Evolutionary conservation across 2,888 invertebrate species (phyloP).

Genomic region (Pegoplata infirma): DNA sequence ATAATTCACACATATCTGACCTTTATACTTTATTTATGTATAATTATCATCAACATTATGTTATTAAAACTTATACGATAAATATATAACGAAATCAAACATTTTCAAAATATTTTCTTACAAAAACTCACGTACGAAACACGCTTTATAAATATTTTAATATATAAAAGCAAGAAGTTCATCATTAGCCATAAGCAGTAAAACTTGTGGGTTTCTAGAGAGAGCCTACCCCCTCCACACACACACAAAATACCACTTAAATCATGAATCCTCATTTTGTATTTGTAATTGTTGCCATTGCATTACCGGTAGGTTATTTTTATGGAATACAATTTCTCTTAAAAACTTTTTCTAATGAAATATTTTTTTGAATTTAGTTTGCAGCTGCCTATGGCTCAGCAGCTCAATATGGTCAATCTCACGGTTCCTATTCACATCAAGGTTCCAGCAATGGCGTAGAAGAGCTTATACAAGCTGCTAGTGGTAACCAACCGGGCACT

Average conservation of each 20-base stretch:
- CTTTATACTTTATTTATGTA: too few species aligned
- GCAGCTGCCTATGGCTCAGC: conserved; percentile 40
- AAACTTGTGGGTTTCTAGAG: conserved; percentile 44
- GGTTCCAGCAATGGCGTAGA: conserved; percentile 68
- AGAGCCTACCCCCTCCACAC: conserved; percentile 18
- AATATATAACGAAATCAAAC: conserved; percentile 3
- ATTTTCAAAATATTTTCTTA: conserved; percentile 15
- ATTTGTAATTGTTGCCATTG: conserved; percentile 72
- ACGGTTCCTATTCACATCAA: conserved; percentile 57
- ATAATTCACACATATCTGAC: conserved; percentile 31
- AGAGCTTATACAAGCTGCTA: conserved; percentile 70
- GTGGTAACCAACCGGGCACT: conserved; percentile 65
- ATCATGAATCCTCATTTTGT: conserved; percentile 72
- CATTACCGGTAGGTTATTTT: conserved; percentile 73
- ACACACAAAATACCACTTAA: neutral
- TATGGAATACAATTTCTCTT: neutral
- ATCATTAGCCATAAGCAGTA: conserved; percentile 57
- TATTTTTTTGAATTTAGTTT: conserved; percentile 36
- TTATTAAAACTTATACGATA: conserved; percentile 26
- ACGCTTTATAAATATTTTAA: conserved; percentile 42
- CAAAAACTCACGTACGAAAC: conserved; percentile 53
- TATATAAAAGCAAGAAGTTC: conserved; percentile 64
- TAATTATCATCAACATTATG: conserved; percentile 6
- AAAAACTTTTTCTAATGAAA: neutral
- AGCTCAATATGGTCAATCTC: conserved; percentile 16